A percentile compares a stretch with the other conserved stretches of the same genome.
Conservation (phyloP, 2,888 invertebrate genomes). For the Gryllus longicercus region DNA sequence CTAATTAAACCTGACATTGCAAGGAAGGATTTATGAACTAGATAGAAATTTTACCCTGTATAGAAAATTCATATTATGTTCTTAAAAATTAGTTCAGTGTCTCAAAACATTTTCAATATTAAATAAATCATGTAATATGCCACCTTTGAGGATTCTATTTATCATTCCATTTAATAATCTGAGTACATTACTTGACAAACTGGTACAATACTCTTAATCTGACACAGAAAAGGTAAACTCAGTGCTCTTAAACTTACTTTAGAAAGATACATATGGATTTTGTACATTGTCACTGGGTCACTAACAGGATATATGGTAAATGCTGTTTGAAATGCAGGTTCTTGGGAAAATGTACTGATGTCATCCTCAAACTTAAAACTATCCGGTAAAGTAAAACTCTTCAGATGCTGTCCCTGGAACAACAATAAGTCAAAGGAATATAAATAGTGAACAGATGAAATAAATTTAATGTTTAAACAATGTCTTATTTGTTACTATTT, state of each 20-base stretch:
- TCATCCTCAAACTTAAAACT: conserved; percentile 45
- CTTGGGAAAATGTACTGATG: conserved; percentile 47
- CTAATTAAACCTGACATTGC: too few relatives aligned
- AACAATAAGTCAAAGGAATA: conserved; percentile 19
- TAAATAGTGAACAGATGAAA: conserved; percentile 26
- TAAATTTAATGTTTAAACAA: conserved; percentile 20
- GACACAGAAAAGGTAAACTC: too few relatives aligned
- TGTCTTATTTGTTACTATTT: too few relatives aligned
- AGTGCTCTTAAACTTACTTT: conserved; percentile 50
- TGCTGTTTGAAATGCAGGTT: conserved; percentile 53
- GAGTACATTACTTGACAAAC: not conserved
- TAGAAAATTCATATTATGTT: too few relatives aligned
- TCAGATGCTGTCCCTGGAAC: conserved; percentile 46
- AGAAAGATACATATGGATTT: conserved; percentile 69
- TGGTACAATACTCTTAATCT: too few relatives aligned
- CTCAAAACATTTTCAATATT: too few relatives aligned
- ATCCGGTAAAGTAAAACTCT: conserved; percentile 42
- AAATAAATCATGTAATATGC: too few relatives aligned
- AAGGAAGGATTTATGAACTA: too few relatives aligned
- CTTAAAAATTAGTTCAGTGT: too few relatives aligned
- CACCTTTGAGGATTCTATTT: not conserved
- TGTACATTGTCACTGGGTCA: conserved; percentile 61
- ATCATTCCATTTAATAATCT: conserved; percentile 12
- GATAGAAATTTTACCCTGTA: too few relatives aligned
- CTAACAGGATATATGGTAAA: conserved; percentile 64